Evolutionary conservation across 2,888 invertebrate species (phyloP).

Genomic region (Mythimna vitellina): DNA sequence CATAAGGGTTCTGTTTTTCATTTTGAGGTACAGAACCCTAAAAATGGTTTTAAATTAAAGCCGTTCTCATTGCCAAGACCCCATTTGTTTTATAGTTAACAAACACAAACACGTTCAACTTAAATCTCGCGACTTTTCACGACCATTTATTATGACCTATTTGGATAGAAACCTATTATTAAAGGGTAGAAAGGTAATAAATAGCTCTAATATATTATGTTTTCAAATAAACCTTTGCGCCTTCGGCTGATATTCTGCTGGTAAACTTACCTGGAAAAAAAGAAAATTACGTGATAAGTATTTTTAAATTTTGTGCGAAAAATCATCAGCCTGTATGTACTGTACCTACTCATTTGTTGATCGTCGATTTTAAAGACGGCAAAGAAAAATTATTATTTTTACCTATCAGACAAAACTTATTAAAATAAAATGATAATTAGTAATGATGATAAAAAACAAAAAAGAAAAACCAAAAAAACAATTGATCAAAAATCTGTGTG

Average conservation of each 20-base stretch:
- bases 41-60: too few species aligned
- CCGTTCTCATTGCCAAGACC: neutral
- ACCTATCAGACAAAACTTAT: too few species aligned
- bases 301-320: neutral
- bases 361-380: too few species aligned
- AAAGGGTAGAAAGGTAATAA: slow-evolving; percentile 31
- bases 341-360: too few species aligned
- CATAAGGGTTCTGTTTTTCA: too few species aligned
- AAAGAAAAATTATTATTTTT: too few species aligned
- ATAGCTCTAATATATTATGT: slow-evolving; percentile 38
- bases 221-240: slow-evolving; percentile 33
- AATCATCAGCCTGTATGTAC: too few species aligned
- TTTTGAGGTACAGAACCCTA: too few species aligned
- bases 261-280: slow-evolving; percentile 50
- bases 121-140: slow-evolving; percentile 30
- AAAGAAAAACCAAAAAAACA: too few species aligned
- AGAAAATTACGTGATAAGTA: slow-evolving; percentile 24
- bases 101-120: slow-evolving; percentile 5
- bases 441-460: too few species aligned
- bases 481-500: too few species aligned
- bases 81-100: slow-evolving; percentile 1
- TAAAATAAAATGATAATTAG: too few species aligned
- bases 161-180: slow-evolving; percentile 36
- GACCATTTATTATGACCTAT: slow-evolving; percentile 25
- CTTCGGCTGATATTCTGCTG: slow-evolving; percentile 7